Evolutionary conservation across 2,797 vertebrate genomes (phyloP), one percentile per base, ranked within the genome.

Genomic region (Anabas testudineus): DNA sequence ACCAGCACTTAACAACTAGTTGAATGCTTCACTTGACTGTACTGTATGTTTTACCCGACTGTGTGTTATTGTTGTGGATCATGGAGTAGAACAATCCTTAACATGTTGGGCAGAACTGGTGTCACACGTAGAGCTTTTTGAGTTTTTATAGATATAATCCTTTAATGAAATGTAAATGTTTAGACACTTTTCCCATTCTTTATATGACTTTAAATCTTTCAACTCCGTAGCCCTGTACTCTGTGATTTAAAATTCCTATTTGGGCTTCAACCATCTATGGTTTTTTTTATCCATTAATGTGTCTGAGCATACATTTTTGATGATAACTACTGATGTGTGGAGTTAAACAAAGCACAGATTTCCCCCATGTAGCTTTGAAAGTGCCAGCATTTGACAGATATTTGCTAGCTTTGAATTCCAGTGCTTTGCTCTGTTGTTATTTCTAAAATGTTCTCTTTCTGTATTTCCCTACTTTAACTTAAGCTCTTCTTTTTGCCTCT

Each of bases 361-460:
- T 21, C 36, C 42, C 21, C 3, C 15, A n/a, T 36, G 41, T 42
- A 16, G 28, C 18, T 68, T 61, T 34, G 10, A n/a, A 26, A 19
- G 52, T 45, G 66, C 36, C 37, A 54, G 30, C 32, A 41, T 74
- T 32, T 68, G 48, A 82, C 72, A 67, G 42, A 78, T 61, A 74
- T 67, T 19, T 52, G 12, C 19, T 16, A 5, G n/a, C 54, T 56
- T 63, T 54, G 30, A 52, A 30, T 68, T 45, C 45, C n/a, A 28
- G 37, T 55, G 42, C 62, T 65, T 61, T 55, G 64, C 72, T 67
- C 26, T 53, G 26, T 24, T 18, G 34, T 67, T 56, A 36, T 67
- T 59, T 47, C 15, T 41, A 6, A 45, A 46, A 37, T 19, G 46
- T 42, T 16, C n/a, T 7, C 8, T 54, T 18, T 49, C 16, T 26